These are phyloP conservation scores for Galeopsomyia nigrocyanea DNA, from an alignment of 2,888 invertebrate species.

Conservation along the genomic window DNA sequence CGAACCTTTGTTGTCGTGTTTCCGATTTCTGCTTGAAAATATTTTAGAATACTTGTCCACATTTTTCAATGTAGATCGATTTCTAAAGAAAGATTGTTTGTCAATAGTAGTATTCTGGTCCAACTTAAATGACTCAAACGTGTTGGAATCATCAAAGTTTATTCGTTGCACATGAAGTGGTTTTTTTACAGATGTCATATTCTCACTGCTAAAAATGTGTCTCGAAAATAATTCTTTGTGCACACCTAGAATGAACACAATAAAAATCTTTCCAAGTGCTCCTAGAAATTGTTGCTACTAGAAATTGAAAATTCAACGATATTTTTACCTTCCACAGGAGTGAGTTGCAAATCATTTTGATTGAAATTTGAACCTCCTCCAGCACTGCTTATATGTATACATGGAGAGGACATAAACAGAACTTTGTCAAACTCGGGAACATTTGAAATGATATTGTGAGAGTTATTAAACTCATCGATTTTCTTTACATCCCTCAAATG, in stretches of 20 bases:
- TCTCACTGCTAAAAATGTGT: slow-evolving; percentile 37
- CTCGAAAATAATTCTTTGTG: slow-evolving; percentile 45
- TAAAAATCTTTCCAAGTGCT: neutral
- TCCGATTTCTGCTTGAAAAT: slow-evolving; percentile 51
- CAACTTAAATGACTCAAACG: too few relatives aligned
- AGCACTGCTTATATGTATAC: slow-evolving; percentile 55
- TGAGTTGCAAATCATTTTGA: slow-evolving; percentile 57
- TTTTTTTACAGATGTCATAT: slow-evolving; percentile 19
- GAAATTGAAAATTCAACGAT: slow-evolving; percentile 15
- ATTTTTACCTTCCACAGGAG: slow-evolving; percentile 59
- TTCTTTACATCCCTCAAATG: slow-evolving; percentile 26
- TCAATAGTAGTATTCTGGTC: slow-evolving; percentile 39
- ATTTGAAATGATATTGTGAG: slow-evolving; percentile 28
- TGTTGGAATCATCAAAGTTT: slow-evolving; percentile 53
- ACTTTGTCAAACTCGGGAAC: slow-evolving; percentile 50
- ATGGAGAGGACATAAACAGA: slow-evolving; percentile 60
- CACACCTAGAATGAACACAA: slow-evolving; percentile 30
- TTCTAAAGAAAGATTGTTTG: slow-evolving; percentile 23
- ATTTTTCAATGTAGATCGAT: slow-evolving; percentile 44
- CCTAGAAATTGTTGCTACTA: slow-evolving; percentile 34
- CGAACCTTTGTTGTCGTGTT: slow-evolving; percentile 44
- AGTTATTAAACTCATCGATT: slow-evolving; percentile 12
- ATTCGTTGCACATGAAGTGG: slow-evolving; percentile 47
- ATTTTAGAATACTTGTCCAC: slow-evolving; percentile 59
- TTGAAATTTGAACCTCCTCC: slow-evolving; percentile 49